Evolutionary conservation across 2,888 invertebrate genomes (phyloP).

Genomic region (Drosophila fungiperda): DNA sequence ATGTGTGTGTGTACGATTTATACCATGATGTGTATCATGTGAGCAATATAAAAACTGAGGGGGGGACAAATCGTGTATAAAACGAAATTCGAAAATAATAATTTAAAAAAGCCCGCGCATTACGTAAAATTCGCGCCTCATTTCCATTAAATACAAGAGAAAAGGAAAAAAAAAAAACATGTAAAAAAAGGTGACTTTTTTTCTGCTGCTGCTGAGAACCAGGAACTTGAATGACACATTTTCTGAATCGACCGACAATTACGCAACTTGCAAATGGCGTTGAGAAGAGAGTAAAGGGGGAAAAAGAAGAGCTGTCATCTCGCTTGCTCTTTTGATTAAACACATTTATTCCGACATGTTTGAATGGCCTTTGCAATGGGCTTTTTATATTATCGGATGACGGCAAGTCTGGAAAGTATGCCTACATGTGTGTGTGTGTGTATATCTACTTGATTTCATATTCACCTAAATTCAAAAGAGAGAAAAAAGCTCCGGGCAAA

Average conservation of each 20-base stretch:
- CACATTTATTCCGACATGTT: conserved; percentile 52
- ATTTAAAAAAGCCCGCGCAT: conserved; percentile 51
- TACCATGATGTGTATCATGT: conserved; percentile 54
- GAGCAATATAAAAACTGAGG: conserved; percentile 37
- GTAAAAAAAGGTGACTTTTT: conserved; percentile 11
- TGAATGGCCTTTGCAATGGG: conserved; percentile 70
- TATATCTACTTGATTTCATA: conserved; percentile 46
- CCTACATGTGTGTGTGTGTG: conserved; percentile 37
- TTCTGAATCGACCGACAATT: conserved; percentile 71
- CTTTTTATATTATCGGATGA: conserved; percentile 72
- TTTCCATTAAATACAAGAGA: conserved; percentile 2
- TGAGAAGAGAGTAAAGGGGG: conserved; percentile 34
- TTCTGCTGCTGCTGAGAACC: conserved; percentile 37
- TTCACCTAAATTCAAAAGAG: conserved; percentile 61
- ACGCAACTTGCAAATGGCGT: conserved; percentile 78
- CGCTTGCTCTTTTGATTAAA: conserved; percentile 47
- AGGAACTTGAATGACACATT: conserved; percentile 80
- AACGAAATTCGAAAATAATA: conserved; percentile 6
- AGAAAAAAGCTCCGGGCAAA: conserved; percentile 66
- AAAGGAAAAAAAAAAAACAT: neutral
- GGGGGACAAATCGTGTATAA: conserved; percentile 26
- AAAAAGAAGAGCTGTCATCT: conserved; percentile 39
- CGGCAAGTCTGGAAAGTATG: conserved; percentile 63
- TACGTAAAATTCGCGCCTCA: conserved; percentile 67
- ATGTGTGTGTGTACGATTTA: conserved; percentile 29